A percentile compares a stretch with the other conserved stretches of the same genome.
These are phyloP conservation scores for Caracal caracal DNA, from an alignment of 2,113 vertebrate genomes.

Conservation along the genomic window DNA sequence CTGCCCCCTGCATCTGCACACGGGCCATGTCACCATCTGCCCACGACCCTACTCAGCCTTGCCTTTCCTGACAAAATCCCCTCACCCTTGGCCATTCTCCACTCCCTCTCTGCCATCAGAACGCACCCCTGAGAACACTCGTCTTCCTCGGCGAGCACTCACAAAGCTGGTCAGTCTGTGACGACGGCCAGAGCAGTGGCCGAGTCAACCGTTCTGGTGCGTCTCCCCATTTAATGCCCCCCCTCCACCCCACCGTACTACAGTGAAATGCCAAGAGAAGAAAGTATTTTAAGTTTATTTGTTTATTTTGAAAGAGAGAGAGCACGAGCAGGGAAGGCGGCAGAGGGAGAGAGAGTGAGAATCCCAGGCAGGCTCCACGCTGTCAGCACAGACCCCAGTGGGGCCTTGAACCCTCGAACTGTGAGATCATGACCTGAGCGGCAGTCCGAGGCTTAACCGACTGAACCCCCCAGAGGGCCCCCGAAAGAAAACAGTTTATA, in stretches of 20 bases:
- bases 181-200: neutral
- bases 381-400: too few relatives aligned
- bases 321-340: too few relatives aligned
- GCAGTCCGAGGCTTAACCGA: too few relatives aligned
- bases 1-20: too few relatives aligned
- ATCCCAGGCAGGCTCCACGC: too few relatives aligned
- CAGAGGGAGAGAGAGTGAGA: too few relatives aligned
- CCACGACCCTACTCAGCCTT: neutral
- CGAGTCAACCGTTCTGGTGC: neutral
- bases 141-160: neutral
- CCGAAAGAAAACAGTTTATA: neutral
- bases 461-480: neutral
- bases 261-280: neutral
- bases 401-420: too few relatives aligned
- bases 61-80: neutral
- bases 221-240: neutral
- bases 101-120: neutral
- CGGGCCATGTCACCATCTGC: rapidly evolving
- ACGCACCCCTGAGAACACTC: neutral
- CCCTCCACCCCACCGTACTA: neutral
- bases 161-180: neutral
- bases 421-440: too few relatives aligned
- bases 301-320: too few relatives aligned
- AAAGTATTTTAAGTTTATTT: too few relatives aligned
- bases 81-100: neutral